Conservation (phyloP, 2,113 vertebrate species). For the Egretta garzetta region DNA sequence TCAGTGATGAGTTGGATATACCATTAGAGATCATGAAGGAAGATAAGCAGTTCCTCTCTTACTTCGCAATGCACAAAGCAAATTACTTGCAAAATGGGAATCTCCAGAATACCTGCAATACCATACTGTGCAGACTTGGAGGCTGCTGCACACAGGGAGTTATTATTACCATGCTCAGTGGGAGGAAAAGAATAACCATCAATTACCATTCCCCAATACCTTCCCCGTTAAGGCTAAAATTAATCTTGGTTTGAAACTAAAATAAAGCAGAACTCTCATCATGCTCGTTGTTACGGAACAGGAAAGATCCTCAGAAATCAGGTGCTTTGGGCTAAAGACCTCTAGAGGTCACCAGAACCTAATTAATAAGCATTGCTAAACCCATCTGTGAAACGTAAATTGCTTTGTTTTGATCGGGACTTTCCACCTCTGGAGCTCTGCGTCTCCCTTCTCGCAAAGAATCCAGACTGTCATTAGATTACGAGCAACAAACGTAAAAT, state of each 20-base stretch:
- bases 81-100: not conserved
- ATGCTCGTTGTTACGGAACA: not conserved
- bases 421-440: not conserved
- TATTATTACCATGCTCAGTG: not conserved
- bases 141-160: not conserved
- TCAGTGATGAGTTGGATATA: not conserved
- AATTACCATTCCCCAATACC: not conserved
- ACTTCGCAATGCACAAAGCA: not conserved
- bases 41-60: not conserved
- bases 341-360: conserved; percentile 68
- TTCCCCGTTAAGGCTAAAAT: not conserved
- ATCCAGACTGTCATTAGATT: not conserved
- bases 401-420: not conserved
- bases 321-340: conserved; percentile 11
- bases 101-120: not conserved
- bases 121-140: not conserved
- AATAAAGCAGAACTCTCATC: not conserved
- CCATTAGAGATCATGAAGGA: not conserved
- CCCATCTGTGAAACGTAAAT: not conserved
- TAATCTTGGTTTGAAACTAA: not conserved
- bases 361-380: not conserved
- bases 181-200: not conserved
- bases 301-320: not conserved
- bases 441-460: not conserved
- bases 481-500: not conserved